These are phyloP conservation scores for Gopherus evgoodei DNA, from an alignment of 2,113 vertebrate genomes.

Conservation along the genomic window DNA sequence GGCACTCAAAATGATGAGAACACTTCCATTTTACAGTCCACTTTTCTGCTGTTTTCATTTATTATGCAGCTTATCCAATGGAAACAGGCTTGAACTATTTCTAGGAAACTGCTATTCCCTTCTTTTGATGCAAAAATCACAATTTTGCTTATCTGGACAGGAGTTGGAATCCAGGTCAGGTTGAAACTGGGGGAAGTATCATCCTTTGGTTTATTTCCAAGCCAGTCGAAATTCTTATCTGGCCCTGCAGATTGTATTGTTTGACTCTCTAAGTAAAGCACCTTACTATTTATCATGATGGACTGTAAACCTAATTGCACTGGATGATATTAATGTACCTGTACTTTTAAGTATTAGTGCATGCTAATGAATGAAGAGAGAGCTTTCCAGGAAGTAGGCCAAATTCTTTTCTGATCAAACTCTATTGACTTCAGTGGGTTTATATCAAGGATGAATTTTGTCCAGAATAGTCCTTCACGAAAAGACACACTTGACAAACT, in stretches of 20 bases:
- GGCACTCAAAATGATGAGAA: conserved; percentile 13
- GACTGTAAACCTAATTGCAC: background rate
- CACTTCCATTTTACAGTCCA: conserved; percentile 9
- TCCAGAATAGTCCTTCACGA: background rate
- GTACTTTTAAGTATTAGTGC: background rate
- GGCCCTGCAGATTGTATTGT: background rate
- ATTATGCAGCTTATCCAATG: conserved; percentile 32
- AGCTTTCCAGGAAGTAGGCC: background rate
- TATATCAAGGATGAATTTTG: background rate
- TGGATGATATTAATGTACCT: background rate
- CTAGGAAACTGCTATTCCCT: background rate
- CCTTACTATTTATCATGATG: background rate
- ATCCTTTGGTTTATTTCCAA: background rate
- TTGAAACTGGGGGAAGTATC: background rate
- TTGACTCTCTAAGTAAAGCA: background rate
- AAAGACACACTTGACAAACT: background rate
- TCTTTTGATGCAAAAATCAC: background rate
- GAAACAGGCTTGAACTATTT: conserved; percentile 40
- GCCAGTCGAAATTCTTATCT: background rate
- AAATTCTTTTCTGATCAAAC: background rate
- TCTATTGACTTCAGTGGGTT: background rate
- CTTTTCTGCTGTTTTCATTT: conserved; percentile 40
- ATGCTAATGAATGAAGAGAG: background rate
- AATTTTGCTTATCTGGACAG: background rate
- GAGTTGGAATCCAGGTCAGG: background rate